phyloP scores from a whole-genome alignment of 2,797 vertebrate species.

The Onychomys arenicola region DNA sequence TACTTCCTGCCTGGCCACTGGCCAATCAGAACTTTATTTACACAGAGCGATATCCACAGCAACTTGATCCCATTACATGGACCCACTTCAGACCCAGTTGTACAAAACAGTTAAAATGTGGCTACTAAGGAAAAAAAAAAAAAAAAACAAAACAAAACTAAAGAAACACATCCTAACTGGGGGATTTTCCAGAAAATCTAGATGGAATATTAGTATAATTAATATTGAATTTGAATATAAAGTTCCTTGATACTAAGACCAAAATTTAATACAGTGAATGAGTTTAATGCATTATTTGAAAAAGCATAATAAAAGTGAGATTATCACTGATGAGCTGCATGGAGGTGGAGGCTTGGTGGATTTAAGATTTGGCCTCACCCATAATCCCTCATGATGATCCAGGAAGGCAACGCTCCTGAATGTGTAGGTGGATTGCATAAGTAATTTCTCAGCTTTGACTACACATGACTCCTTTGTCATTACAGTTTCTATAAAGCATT shows the following conservation, averaged over 20 bases:
- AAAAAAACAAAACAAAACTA: neutral
- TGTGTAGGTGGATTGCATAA: neutral
- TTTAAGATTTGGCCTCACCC: neutral
- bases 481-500: neutral
- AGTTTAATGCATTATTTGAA: neutral
- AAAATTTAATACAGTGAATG: neutral
- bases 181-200: neutral
- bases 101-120: neutral
- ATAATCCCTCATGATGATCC: neutral
- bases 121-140: neutral
- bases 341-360: neutral
- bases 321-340: neutral
- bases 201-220: neutral
- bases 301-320: neutral
- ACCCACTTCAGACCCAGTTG: neutral
- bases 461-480: neutral
- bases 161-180: neutral
- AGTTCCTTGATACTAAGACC: neutral
- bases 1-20: too few species aligned
- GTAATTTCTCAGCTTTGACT: neutral
- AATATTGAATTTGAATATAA: neutral
- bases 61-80: neutral
- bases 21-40: too few species aligned
- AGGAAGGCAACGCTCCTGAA: neutral
- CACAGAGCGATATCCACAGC: too few species aligned